Evolutionary conservation across 1,140 invertebrate genomes (phyloP).

Genomic region (Drosophila burlai): DNA sequence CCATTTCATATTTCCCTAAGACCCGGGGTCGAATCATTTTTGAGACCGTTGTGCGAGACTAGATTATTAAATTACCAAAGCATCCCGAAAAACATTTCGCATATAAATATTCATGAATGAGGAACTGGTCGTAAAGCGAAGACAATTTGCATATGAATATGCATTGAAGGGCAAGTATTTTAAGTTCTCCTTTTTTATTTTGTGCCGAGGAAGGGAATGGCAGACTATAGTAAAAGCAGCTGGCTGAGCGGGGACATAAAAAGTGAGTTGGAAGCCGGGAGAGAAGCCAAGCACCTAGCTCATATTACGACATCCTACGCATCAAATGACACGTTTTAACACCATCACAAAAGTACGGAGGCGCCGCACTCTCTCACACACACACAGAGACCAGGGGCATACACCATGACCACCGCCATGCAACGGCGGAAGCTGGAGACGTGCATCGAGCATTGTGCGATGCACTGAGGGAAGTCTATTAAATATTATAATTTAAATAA

Average conservation of each 20-base stretch:
- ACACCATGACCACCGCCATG: constrained; percentile 26
- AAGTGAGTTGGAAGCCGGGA: constrained; percentile 2
- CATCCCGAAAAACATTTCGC: constrained; percentile 26
- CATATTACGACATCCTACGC: constrained; percentile 61
- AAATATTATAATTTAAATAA: not conserved
- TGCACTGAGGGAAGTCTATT: constrained; percentile 6
- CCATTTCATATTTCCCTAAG: not conserved
- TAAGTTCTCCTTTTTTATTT: constrained; percentile 23
- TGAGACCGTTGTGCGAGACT: not conserved
- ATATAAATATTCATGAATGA: constrained; percentile 70
- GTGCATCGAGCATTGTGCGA: constrained; percentile 41
- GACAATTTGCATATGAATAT: constrained; percentile 62
- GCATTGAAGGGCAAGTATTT: constrained; percentile 40
- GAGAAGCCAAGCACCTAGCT: constrained; percentile 58
- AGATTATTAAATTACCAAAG: constrained; percentile 37
- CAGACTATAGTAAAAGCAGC: constrained; percentile 12
- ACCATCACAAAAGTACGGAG: constrained; percentile 47
- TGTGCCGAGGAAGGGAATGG: not conserved
- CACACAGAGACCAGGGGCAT: constrained; percentile 16
- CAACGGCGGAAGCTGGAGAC: constrained; percentile 27
- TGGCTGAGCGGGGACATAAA: constrained; percentile 23
- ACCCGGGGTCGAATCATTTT: not conserved
- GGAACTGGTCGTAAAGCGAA: constrained; percentile 23
- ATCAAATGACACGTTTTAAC: constrained; percentile 80
- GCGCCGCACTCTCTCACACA: not conserved